phyloP scores from a whole-genome alignment of 2,888 invertebrate genomes.

The Steinernema carpocapsae region DNA sequence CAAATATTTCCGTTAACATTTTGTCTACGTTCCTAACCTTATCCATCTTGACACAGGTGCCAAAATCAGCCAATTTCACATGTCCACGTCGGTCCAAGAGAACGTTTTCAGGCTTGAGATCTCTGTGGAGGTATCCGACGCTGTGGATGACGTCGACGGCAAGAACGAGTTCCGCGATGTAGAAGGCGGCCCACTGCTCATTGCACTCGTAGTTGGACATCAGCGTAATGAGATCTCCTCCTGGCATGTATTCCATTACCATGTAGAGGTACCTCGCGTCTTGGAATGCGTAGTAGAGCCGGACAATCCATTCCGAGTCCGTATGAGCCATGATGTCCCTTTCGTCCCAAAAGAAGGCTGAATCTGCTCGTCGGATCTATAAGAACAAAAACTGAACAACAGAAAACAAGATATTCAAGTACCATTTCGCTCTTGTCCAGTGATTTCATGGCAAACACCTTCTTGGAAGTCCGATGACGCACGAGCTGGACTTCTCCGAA shows the following conservation, averaged over 20 bases:
- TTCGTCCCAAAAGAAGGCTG: constrained; percentile 99
- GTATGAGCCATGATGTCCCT: constrained; percentile 99
- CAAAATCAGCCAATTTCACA: constrained; percentile 95
- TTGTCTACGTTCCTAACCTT: constrained; percentile 30
- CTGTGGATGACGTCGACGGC: constrained; percentile 96
- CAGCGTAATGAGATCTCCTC: constrained; percentile 83
- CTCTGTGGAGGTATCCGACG: constrained; percentile 82
- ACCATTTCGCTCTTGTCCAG: constrained; percentile 98
- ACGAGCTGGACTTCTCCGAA: constrained; percentile 99
- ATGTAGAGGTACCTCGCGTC: constrained; percentile 76
- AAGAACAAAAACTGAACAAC: constrained; percentile 45
- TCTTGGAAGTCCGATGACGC: constrained; percentile 86
- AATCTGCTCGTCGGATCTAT: constrained; percentile 93
- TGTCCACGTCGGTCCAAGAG: constrained; percentile 77
- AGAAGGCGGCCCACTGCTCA: constrained; percentile 97
- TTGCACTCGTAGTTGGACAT: constrained; percentile 86
- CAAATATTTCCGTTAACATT: background rate
- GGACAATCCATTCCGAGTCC: constrained; percentile 96
- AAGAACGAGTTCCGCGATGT: constrained; percentile 94
- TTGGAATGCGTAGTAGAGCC: constrained; percentile 95
- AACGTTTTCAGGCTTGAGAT: constrained; percentile 85
- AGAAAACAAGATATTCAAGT: no score
- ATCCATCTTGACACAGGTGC: constrained; percentile 99
- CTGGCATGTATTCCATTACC: constrained; percentile 99
- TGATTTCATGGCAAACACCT: constrained; percentile 98